A percentile compares a stretch with the other conserved stretches of the same genome.
These are phyloP conservation scores for Lordiphosa clarofinis DNA, from an alignment of 1,140 invertebrate genomes.

Conservation along the genomic window DNA sequence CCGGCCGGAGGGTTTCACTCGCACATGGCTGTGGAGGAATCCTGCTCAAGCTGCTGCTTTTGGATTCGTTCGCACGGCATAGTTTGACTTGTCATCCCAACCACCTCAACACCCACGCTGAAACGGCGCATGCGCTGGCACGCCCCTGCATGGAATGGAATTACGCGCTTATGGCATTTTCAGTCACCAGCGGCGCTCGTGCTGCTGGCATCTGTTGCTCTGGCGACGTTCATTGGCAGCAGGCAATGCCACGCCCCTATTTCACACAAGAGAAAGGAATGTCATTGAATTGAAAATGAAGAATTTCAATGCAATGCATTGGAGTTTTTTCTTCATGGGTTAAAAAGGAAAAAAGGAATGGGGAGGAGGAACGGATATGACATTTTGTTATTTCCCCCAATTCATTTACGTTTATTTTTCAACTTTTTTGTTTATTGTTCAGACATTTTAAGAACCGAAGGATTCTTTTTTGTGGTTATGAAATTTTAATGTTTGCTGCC, in stretches of 20 bases:
- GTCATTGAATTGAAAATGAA: constrained; percentile 75
- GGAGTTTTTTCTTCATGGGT: constrained; percentile 42
- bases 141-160: constrained; percentile 39
- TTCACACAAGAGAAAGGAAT: constrained; percentile 46
- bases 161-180: constrained; percentile 8
- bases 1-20: constrained; percentile 40
- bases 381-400: constrained; percentile 21
- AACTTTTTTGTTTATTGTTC: constrained; percentile 39
- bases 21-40: constrained; percentile 70
- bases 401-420: background rate
- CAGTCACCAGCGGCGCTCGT: constrained; percentile 4
- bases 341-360: background rate
- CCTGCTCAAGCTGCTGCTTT: constrained; percentile 29
- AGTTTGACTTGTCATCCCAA: constrained; percentile 44
- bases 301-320: constrained; percentile 72
- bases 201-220: constrained; percentile 50
- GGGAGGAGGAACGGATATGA: constrained; percentile 3
- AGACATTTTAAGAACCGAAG: constrained; percentile 74
- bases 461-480: constrained; percentile 65
- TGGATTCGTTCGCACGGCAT: constrained; percentile 57
- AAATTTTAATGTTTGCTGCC: constrained; percentile 53
- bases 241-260: constrained; percentile 45
- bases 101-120: constrained; percentile 39
- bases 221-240: constrained; percentile 50
- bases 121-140: constrained; percentile 64